Percentiles rank a stretch among this genome's conserved stretches.
Evolutionary conservation across 2,797 vertebrate species (phyloP).

Genomic region (Lemur catta): DNA sequence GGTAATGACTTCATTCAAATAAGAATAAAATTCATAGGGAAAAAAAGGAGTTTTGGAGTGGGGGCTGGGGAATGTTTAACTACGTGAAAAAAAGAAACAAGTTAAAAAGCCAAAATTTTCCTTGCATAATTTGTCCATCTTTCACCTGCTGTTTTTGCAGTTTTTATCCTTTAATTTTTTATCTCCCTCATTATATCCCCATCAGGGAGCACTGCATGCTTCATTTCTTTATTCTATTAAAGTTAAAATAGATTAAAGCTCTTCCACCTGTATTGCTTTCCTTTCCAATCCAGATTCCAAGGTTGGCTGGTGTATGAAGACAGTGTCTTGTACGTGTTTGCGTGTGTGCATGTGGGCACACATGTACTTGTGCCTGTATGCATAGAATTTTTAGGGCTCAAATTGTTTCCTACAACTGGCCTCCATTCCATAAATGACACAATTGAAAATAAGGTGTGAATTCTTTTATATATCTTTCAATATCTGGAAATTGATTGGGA

Average conservation of each 20-base stretch:
- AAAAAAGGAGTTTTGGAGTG: neutral
- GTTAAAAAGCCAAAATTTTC: neutral
- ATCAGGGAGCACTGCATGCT: conserved; percentile 41
- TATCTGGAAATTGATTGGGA: conserved; percentile 3
- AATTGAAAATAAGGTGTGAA: neutral
- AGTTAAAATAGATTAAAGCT: neutral
- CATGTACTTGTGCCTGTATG: neutral
- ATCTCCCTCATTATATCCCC: conserved; percentile 47
- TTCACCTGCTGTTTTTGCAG: conserved; percentile 64
- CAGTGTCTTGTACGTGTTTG: neutral
- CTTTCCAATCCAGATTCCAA: neutral
- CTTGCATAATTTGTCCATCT: neutral
- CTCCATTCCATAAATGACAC: neutral
- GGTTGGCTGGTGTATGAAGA: neutral
- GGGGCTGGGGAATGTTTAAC: neutral
- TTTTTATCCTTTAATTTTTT: conserved; percentile 58
- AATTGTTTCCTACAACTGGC: neutral
- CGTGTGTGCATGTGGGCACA: neutral
- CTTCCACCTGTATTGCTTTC: neutral
- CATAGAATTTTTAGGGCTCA: neutral
- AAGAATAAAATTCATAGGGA: neutral
- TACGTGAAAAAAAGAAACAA: neutral
- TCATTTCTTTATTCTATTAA: conserved; percentile 46
- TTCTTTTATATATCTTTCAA: conserved; percentile 34
- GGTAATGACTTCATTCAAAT: neutral